A percentile compares a stretch with the other conserved stretches of the same genome.
phyloP scores from a whole-genome alignment of 2,888 invertebrate species.

The Acleris cristana region DNA sequence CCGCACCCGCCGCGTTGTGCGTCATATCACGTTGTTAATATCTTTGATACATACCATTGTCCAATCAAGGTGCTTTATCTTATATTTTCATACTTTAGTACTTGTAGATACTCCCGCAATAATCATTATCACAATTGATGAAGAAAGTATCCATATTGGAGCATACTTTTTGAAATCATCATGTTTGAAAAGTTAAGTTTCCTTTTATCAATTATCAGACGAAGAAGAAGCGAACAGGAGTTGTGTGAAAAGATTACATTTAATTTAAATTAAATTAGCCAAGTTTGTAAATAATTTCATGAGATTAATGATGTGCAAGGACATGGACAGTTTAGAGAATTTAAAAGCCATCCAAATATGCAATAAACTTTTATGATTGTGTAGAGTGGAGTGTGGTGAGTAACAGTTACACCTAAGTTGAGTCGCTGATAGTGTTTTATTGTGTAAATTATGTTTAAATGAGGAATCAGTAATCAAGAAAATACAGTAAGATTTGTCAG shows the following conservation, averaged over 20 bases:
- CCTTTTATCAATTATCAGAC: constrained; percentile 56
- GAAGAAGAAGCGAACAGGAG: constrained; percentile 50
- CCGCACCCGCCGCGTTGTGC: constrained; percentile 70
- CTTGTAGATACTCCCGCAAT: constrained; percentile 83
- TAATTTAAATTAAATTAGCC: constrained; percentile 81
- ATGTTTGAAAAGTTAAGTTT: constrained; percentile 62
- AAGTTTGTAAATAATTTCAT: constrained; percentile 82
- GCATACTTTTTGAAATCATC: constrained; percentile 60
- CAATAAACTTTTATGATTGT: constrained; percentile 80
- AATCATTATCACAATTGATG: constrained; percentile 68
- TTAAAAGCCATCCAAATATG: constrained; percentile 81
- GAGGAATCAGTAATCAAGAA: constrained; percentile 80
- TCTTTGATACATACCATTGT: constrained; percentile 85
- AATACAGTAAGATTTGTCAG: constrained; percentile 82
- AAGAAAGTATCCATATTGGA: constrained; percentile 63
- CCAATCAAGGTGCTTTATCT: constrained; percentile 84
- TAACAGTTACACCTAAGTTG: constrained; percentile 79
- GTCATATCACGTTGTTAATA: constrained; percentile 84
- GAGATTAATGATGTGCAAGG: constrained; percentile 77
- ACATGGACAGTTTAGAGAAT: constrained; percentile 75
- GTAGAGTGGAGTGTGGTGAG: constrained; percentile 76
- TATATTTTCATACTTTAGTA: constrained; percentile 85
- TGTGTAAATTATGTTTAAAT: constrained; percentile 84
- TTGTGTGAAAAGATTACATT: constrained; percentile 60
- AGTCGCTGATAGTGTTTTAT: constrained; percentile 79